A percentile compares a stretch with the other conserved stretches of the same genome.
Evolutionary conservation across 1,140 invertebrate species (phyloP).

Genomic region (Apolygus lucorum): DNA sequence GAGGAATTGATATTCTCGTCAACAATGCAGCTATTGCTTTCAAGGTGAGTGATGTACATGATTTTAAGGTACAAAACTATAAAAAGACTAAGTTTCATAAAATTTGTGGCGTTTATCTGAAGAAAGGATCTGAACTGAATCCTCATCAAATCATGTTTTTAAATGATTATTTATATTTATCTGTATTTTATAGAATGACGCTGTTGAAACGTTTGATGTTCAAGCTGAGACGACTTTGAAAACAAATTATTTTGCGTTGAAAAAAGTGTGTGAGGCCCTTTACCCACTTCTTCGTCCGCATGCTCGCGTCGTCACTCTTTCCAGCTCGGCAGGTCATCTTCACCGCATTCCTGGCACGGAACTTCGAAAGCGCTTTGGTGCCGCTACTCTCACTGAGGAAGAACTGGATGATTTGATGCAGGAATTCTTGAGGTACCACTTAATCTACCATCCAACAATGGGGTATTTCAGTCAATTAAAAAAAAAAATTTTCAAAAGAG

Average conservation of each 20-base stretch:
- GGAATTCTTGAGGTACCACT: slow-evolving; percentile 56
- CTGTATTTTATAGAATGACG: slow-evolving; percentile 19
- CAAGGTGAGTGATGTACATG: no score
- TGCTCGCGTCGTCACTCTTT: slow-evolving; percentile 65
- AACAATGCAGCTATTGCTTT: no score
- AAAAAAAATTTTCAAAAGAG: no score
- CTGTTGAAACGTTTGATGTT: slow-evolving; percentile 34
- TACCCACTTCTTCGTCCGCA: slow-evolving; percentile 58
- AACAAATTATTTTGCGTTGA: slow-evolving; percentile 58
- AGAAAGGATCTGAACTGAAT: no score
- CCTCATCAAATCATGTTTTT: no score
- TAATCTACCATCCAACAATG: no score
- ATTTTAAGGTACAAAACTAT: no score
- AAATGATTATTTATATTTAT: no score
- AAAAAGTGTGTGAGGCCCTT: slow-evolving; percentile 52
- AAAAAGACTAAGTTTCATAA: no score
- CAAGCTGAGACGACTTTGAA: slow-evolving; percentile 61
- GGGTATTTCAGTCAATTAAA: no score
- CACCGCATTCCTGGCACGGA: slow-evolving; percentile 46
- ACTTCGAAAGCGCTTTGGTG: slow-evolving; percentile 44
- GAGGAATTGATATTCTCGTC: no score
- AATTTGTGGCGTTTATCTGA: no score
- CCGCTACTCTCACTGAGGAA: slow-evolving; percentile 46
- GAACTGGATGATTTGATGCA: slow-evolving; percentile 51
- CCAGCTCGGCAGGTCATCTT: slow-evolving; percentile 55